These are phyloP conservation scores for Phylloscopus trochilus DNA, from an alignment of 2,113 vertebrate species.

Conservation along the genomic window DNA sequence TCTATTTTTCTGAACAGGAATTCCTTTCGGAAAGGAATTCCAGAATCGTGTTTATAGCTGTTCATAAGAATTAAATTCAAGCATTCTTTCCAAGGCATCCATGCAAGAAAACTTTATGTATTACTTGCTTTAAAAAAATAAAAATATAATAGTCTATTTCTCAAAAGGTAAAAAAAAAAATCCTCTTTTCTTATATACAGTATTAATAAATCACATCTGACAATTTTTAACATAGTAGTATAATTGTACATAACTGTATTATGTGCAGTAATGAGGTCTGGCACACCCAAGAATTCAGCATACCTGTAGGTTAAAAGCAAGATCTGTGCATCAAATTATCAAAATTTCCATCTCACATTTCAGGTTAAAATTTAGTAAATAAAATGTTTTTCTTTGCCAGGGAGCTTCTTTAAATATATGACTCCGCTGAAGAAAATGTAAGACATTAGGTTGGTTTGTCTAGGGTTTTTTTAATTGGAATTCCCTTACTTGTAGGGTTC, in stretches of 20 bases:
- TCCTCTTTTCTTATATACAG: not conserved
- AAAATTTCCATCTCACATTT: not conserved
- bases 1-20: not conserved
- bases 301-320: not conserved
- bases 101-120: not conserved
- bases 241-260: not conserved
- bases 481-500: not conserved
- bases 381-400: not conserved
- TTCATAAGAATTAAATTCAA: not conserved
- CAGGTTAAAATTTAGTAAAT: not conserved
- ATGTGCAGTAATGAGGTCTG: not conserved
- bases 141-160: not conserved
- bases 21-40: not conserved
- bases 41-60: not conserved
- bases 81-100: not conserved
- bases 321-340: not conserved
- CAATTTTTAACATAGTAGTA: not conserved
- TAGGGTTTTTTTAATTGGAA: not conserved
- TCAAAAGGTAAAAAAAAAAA: not conserved
- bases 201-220: not conserved
- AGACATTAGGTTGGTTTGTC: not conserved
- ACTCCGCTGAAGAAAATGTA: not conserved
- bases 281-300: not conserved
- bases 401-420: not conserved
- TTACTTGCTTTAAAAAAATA: not conserved